Evolutionary conservation across 2,113 vertebrate species (phyloP), one percentile per base, ranked within the genome.

Genomic region (Microtus pennsylvanicus): DNA sequence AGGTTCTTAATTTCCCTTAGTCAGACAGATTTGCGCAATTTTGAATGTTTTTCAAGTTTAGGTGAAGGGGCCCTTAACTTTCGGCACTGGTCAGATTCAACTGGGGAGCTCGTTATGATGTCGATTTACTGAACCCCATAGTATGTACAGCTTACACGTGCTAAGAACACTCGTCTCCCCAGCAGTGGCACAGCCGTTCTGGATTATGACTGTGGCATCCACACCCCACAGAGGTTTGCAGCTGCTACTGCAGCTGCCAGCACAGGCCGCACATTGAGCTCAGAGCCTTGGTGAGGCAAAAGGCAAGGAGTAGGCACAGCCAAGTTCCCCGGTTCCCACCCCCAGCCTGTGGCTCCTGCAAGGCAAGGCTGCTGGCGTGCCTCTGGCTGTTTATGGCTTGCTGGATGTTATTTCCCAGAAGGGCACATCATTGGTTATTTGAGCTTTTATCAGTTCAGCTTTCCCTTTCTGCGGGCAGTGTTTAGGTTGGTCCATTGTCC

Each of bases 401-500:
- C 74, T 93, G 91, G 61, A n/a, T 22, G 1, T 80, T 81, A 45
- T 82, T 93, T 94, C 50, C 28, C 47, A 35, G 76, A 30, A 81
- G 26, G 74, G 26, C 24, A 50, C 81, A 67, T 80, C 4, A 1
- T 28, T 80, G 69, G 55, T 69, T 65, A 30, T 83, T 67, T 85
- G 30, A 21, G 28, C 52, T 38, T 96, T 52, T 94, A 69, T 92
- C 63, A 65, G 45, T 33, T 93, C 35, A 24, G 22, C 24, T 88
- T 61, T 94, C 21, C 50, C 65, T 17, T 38, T 35, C 38, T 87
- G 74, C 42, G 50, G 74, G 61, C 24, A 33, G 52, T 33, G 50
- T 91, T 89, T 87, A 50, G 83, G 78, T 10, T 86, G 75, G 45
- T 45, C 65, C 45, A 30, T 35, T 77, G 89, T 70, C 87, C 76